phyloP scores from a whole-genome alignment of 2,113 vertebrate species.

The Heloderma charlesbogerti region DNA sequence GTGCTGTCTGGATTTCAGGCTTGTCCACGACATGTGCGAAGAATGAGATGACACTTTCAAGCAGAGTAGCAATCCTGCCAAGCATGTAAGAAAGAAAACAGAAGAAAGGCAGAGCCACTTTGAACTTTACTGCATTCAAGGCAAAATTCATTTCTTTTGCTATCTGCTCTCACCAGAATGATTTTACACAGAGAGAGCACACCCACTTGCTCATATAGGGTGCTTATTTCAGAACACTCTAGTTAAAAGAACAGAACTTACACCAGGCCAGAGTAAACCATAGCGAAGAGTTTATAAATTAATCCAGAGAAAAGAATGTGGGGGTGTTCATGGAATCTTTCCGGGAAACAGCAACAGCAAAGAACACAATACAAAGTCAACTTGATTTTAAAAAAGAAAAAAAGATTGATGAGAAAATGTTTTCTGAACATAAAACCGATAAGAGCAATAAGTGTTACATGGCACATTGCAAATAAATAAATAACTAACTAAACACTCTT shows the following conservation, averaged over 20 bases:
- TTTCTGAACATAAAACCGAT: conserved; percentile 42
- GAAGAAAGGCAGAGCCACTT: not conserved
- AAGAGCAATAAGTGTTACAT: conserved; percentile 57
- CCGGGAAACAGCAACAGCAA: conserved; percentile 33
- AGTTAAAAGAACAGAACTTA: conserved; percentile 23
- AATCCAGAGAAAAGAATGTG: conserved; percentile 32
- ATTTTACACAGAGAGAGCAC: not conserved
- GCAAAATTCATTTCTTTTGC: conserved; percentile 21
- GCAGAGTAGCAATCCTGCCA: not conserved
- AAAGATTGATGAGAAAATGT: conserved; percentile 40
- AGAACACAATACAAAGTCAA: conserved; percentile 32
- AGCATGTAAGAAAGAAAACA: not conserved
- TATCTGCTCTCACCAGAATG: not conserved
- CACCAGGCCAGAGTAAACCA: conserved; percentile 7
- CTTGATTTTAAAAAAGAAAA: not conserved
- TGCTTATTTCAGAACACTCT: conserved; percentile 17
- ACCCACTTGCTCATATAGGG: not conserved
- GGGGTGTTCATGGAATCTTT: not conserved
- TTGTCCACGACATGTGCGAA: not conserved
- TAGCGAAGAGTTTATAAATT: conserved; percentile 41
- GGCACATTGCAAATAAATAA: conserved; percentile 49
- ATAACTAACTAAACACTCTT: not conserved
- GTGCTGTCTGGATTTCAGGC: not conserved
- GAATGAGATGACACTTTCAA: not conserved
- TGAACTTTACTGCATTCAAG: not conserved